A percentile compares a stretch with the other conserved stretches of the same genome.
These are phyloP conservation scores for Austrofundulus limnaeus DNA, from an alignment of 2,113 vertebrate species.

Conservation along the genomic window DNA sequence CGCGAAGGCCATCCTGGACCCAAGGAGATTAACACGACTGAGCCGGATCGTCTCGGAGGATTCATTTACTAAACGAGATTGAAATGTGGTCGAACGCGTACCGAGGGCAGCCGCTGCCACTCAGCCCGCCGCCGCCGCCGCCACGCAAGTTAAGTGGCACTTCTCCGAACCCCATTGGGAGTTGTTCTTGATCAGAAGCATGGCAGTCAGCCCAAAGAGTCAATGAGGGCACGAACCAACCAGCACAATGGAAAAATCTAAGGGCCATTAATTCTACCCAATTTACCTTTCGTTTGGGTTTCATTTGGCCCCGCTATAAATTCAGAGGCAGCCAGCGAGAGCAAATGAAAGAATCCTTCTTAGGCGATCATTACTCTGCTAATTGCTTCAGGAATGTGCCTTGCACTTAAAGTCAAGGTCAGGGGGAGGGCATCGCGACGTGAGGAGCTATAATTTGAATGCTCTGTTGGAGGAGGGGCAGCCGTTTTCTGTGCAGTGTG, in stretches of 20 bases:
- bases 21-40: conserved; percentile 63
- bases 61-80: conserved; percentile 72
- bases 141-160: conserved; percentile 72
- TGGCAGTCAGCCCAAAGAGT: conserved; percentile 70
- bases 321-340: conserved; percentile 76
- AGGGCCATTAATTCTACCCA: conserved; percentile 81
- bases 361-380: conserved; percentile 80
- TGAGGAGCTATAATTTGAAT: conserved; percentile 73
- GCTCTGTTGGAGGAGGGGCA: conserved; percentile 64
- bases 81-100: conserved; percentile 75
- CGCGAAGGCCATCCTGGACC: conserved; percentile 40
- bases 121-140: conserved; percentile 51
- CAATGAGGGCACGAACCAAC: conserved; percentile 63
- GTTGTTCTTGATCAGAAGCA: conserved; percentile 78
- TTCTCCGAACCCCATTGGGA: conserved; percentile 71
- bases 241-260: conserved; percentile 76
- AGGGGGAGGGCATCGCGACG: conserved; percentile 61
- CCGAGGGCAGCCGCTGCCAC: conserved; percentile 60
- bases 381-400: conserved; percentile 81
- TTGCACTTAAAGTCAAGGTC: conserved; percentile 81
- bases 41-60: conserved; percentile 61
- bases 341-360: conserved; percentile 82
- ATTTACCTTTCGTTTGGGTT: conserved; percentile 82
- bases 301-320: conserved; percentile 80
- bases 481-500: conserved; percentile 51